Percentiles rank a stretch among this genome's conserved stretches.
Conservation (phyloP, 2,113 vertebrate genomes). For the Numenius arquata region DNA sequence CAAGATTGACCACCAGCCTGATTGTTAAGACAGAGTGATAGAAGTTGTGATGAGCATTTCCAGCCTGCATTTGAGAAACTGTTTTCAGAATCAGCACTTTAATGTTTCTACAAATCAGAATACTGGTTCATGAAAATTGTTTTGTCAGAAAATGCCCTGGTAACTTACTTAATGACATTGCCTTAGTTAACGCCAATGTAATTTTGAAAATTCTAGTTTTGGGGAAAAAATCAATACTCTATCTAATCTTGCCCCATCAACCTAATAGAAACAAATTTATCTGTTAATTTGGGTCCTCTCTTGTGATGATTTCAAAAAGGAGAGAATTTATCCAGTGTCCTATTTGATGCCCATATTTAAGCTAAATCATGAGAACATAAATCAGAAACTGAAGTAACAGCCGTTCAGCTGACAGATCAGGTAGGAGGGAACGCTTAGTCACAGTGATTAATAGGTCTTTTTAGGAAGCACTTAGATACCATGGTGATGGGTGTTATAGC, state of each 20-base stretch:
- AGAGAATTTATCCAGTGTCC: background rate
- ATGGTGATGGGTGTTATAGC: conserved; percentile 51
- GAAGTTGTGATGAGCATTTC: background rate
- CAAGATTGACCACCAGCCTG: background rate
- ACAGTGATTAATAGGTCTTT: conserved; percentile 59
- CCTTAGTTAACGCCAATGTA: background rate
- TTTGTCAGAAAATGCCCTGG: background rate
- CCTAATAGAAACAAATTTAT: background rate
- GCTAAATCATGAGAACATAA: conserved; percentile 23
- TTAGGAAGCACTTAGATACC: conserved; percentile 58
- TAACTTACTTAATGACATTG: background rate
- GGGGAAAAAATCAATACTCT: background rate
- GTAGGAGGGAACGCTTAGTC: background rate
- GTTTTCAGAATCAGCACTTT: background rate
- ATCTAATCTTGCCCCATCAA: background rate
- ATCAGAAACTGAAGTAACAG: background rate
- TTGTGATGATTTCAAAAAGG: background rate
- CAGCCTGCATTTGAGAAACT: background rate
- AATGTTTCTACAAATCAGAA: background rate
- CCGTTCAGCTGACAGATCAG: conserved; percentile 25
- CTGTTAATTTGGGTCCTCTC: background rate
- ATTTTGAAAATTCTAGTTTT: background rate
- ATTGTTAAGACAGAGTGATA: background rate
- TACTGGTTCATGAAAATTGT: background rate
- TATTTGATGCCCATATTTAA: background rate